These are phyloP conservation scores for Euplagia quadripunctaria DNA, from an alignment of 2,888 invertebrate genomes.

Conservation along the genomic window DNA sequence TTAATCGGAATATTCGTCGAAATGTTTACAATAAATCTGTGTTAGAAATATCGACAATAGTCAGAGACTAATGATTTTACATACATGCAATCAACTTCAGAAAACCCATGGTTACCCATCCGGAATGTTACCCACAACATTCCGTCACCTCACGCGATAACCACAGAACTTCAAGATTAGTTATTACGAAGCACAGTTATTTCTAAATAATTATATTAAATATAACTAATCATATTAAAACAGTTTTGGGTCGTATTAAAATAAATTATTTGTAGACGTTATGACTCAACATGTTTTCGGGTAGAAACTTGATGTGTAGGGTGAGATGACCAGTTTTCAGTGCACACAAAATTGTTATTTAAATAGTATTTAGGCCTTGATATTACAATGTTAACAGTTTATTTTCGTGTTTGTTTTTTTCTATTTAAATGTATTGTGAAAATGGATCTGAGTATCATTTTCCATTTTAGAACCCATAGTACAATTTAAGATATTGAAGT, in stretches of 20 bases:
- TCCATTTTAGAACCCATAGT: too few relatives aligned
- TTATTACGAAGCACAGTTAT: conserved; percentile 29
- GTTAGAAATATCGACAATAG: neutral
- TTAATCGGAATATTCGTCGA: too few relatives aligned
- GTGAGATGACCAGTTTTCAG: conserved; percentile 20
- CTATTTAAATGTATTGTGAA: too few relatives aligned
- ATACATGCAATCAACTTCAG: neutral
- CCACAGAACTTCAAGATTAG: conserved; percentile 31
- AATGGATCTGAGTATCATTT: too few relatives aligned
- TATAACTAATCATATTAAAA: conserved; percentile 53
- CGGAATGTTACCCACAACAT: conserved; percentile 50
- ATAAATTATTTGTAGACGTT: conserved; percentile 51
- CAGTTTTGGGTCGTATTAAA: conserved; percentile 44
- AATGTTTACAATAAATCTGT: too few relatives aligned
- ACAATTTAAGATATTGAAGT: too few relatives aligned
- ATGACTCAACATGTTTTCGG: conserved; percentile 56
- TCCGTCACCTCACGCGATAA: conserved; percentile 34
- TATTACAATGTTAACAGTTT: too few relatives aligned
- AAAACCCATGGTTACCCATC: conserved; percentile 9
- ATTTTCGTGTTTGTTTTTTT: too few relatives aligned
- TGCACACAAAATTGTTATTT: neutral
- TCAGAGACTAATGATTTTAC: neutral
- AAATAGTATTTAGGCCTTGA: neutral
- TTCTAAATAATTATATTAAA: conserved; percentile 28
- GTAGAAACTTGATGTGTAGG: conserved; percentile 38